A percentile compares a stretch with the other conserved stretches of the same genome.
Evolutionary conservation across 2,113 vertebrate species (phyloP).

Genomic region (Lampris incognitus): DNA sequence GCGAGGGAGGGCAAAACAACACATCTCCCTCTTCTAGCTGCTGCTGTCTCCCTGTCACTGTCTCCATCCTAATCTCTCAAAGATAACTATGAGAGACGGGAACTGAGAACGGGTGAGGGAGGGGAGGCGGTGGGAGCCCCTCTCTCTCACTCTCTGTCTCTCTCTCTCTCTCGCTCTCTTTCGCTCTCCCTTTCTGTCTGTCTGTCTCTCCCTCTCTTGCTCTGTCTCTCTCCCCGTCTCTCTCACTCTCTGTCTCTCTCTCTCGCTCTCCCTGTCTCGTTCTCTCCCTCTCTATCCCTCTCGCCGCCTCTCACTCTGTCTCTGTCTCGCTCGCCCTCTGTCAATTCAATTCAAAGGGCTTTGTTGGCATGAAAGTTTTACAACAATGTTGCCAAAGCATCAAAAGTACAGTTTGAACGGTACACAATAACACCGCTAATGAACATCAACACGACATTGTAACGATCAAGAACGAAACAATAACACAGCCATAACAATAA

Average conservation of each 20-base stretch:
- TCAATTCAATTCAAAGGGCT: no score
- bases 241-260: neutral
- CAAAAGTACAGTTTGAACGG: no score
- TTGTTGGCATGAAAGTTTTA: no score
- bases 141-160: neutral
- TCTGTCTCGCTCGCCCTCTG: no score
- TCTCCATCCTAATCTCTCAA: constrained; percentile 79
- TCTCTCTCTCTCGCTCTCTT: neutral
- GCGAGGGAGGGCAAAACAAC: constrained; percentile 27
- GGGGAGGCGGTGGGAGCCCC: constrained; percentile 33
- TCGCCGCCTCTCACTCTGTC: no score
- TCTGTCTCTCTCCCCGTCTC: neutral
- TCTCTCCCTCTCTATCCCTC: no score
- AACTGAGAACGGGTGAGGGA: constrained; percentile 42
- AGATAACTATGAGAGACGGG: constrained; percentile 76
- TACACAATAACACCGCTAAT: no score
- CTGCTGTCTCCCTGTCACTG: constrained; percentile 59
- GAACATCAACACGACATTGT: no score
- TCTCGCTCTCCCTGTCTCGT: no score
- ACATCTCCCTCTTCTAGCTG: constrained; percentile 38
- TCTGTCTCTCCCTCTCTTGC: neutral
- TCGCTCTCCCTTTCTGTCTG: neutral
- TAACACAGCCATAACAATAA: no score
- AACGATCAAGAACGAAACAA: no score
- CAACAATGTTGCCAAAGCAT: no score